Conservation (phyloP, 2,888 invertebrate species). For the Elysia crispata region DNA sequence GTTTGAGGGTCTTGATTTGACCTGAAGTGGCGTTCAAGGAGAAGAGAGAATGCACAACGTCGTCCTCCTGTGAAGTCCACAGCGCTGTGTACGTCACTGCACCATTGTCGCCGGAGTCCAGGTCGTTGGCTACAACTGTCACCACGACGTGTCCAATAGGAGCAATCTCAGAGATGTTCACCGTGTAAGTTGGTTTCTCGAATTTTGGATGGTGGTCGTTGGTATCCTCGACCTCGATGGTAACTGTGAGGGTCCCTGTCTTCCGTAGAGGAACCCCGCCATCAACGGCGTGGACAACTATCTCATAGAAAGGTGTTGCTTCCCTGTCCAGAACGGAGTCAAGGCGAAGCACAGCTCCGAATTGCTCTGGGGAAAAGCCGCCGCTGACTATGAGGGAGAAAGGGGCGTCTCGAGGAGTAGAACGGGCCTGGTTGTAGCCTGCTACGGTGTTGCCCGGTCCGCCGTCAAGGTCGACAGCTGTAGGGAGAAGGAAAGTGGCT, state of each 20-base stretch:
- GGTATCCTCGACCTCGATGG: constrained; percentile 66
- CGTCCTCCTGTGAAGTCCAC: constrained; percentile 47
- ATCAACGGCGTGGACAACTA: constrained; percentile 66
- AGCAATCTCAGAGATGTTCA: constrained; percentile 45
- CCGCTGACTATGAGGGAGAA: constrained; percentile 81
- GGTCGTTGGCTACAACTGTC: constrained; percentile 57
- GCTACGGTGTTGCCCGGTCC: constrained; percentile 63
- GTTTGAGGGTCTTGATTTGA: constrained; percentile 41
- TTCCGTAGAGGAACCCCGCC: constrained; percentile 61
- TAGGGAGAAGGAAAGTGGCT: constrained; percentile 44
- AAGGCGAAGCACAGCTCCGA: constrained; percentile 61
- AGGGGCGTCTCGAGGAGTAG: constrained; percentile 47
- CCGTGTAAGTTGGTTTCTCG: constrained; percentile 29
- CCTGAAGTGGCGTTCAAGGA: constrained; percentile 49
- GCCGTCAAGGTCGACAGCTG: constrained; percentile 62
- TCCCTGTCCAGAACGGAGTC: constrained; percentile 61
- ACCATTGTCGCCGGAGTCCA: constrained; percentile 62
- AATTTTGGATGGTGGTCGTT: constrained; percentile 70
- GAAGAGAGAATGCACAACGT: constrained; percentile 48
- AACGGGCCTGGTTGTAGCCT: constrained; percentile 54
- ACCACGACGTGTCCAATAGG: constrained; percentile 40
- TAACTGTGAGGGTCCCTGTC: constrained; percentile 66
- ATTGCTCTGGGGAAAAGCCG: constrained; percentile 55
- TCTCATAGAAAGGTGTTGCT: constrained; percentile 61
- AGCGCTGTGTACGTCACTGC: constrained; percentile 54